Base-by-base conservation (phyloP, 2,797 vertebrate species). In the Sebastiscus tertius region DNA sequence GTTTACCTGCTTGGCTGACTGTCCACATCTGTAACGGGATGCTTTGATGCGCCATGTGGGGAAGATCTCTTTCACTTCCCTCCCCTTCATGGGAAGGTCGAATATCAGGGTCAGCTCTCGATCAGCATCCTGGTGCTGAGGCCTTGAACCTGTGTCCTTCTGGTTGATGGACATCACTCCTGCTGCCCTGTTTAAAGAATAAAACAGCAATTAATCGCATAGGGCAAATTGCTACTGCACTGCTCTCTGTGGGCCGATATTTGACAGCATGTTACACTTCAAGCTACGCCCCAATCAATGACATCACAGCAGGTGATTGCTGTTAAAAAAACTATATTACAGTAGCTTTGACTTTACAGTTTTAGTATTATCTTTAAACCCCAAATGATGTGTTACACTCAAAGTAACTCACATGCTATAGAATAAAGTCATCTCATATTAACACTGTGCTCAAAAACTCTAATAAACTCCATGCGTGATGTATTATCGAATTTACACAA, bases 1-100 rank as follows among this genome's bases (percentile, higher is more conserved):
- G 65, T 77, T 81, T 81, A 75, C 79, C 68, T 84, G 71, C 62
- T 67, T 6, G 22, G 7, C 56, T 60, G 64, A 54, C 33, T 24
- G 24, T 86, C 73, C 36, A 5, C 8, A 54, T 69, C 39, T 80
- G 79, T 71, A 26, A 46, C 2, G 5, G 65, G 65, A 75, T 64
- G 59, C 46, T 75, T 13, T 75, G 76, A 82, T 74, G 73, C 24
- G 62, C 20, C 63, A 62, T 56, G 46, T 68, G 60, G 54, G 54
- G 29, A 49, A 10, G 20, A 55, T 8, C 16, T 67, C 22, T 24
- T 67, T 66, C 20, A 11, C 20, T 34, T 14, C n/a, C 59, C 12
- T 26, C 60, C 22, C 20, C 34, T 70, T 60, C 33, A 55, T 8
- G 12, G 7, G 34, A 72, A 49, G 64, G 61, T 75, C 74, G 26